These are phyloP conservation scores for Aricia artaxerxes DNA, from an alignment of 2,888 invertebrate genomes.

Conservation along the genomic window DNA sequence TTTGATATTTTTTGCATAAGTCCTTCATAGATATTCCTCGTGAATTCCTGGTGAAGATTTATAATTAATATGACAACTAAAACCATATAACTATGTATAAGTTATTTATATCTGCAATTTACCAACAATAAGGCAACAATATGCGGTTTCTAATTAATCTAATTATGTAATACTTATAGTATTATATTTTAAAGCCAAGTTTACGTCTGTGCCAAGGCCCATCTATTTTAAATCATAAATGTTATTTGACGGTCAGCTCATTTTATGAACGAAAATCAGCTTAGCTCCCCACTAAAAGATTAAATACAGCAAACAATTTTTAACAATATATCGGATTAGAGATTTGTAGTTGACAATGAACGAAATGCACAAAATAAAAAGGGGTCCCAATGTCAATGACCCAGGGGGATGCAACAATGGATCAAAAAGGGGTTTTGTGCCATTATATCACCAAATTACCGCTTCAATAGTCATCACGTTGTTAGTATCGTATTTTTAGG, in stretches of 20 bases:
- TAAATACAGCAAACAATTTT: background rate
- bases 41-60: background rate
- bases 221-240: background rate
- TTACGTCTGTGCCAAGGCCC: background rate
- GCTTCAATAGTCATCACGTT: constrained; percentile 61
- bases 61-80: too few species aligned
- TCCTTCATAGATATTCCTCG: background rate
- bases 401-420: constrained; percentile 70
- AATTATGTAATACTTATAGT: background rate
- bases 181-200: background rate
- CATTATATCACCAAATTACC: constrained; percentile 70
- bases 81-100: too few species aligned
- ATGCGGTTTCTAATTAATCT: background rate
- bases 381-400: constrained; percentile 77
- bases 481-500: constrained; percentile 38
- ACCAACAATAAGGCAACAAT: background rate
- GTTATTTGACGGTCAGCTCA: background rate
- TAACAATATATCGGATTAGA: background rate
- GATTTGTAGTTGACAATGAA: constrained; percentile 26
- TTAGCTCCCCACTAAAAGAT: constrained; percentile 5
- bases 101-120: background rate
- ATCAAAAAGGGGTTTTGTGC: constrained; percentile 69
- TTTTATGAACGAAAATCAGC: background rate
- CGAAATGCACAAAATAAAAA: constrained; percentile 61
- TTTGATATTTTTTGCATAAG: background rate